Evolutionary conservation across 2,797 vertebrate species (phyloP), one percentile per base, ranked within the genome.

Genomic region (Todus mexicanus): DNA sequence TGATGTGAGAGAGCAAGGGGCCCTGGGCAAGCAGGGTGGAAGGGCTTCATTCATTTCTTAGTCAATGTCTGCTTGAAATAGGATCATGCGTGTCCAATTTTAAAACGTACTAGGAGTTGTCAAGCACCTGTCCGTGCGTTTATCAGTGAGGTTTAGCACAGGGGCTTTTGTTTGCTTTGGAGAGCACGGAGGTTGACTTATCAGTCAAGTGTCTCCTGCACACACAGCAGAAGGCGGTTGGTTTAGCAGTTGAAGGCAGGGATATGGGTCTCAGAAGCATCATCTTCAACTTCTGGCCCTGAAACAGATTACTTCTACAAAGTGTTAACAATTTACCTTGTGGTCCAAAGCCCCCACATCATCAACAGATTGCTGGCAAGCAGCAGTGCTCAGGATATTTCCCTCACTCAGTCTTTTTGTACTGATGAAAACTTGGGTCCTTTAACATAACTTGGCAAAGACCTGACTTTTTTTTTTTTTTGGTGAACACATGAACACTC

Each of bases 261-360:
- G n/a, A 79, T 0, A 0, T 6, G 10, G 19, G 26, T 45, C 33
- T 80, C 20, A 1, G 37, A 84, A 84, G 48, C 37, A 60, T 27
- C 40, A 54, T 21, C 50, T 73, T 81, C 56, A 76, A 11, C n/a
- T 82, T 86, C 68, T 68, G 40, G 19, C 21, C 18, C 27, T 31
- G 20, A 33, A 6, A 27, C 7, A 57, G 38, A 47, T 1, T 1
- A 45, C n/a, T 77, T 72, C 35, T 38, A 56, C 15, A 48, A 69
- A 85, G 27, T 35, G 48, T 4, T 63, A 59, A 45, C 33, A 59
- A 37, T 81, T 45, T 38, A 71, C 31, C 11, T 72, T 12, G 25
- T 12, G 18, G 20, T 25, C 21, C 50, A 22, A 53, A 35, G 26
- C 27, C 68, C 29, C 23, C n/a, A 50, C 47, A 4, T 48, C 16